These are phyloP conservation scores for Campoletis sonorensis DNA, from an alignment of 1,140 invertebrate genomes.

Conservation along the genomic window DNA sequence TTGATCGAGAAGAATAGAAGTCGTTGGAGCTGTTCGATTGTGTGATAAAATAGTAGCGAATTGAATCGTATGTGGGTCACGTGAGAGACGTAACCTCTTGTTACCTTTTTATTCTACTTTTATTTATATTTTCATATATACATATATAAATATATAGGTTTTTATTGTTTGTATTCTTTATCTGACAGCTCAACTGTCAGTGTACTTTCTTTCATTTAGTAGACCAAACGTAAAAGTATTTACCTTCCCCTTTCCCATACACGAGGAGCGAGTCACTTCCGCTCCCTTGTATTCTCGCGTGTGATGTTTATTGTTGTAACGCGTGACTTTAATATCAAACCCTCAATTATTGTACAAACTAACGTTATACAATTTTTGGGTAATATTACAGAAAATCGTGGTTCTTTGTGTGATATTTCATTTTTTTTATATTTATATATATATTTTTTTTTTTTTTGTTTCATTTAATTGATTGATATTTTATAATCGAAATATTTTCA, in stretches of 20 bases:
- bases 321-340: slow-evolving; percentile 55
- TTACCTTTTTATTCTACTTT: slow-evolving; percentile 13
- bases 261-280: slow-evolving; percentile 50
- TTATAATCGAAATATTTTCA: no score
- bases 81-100: background rate
- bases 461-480: background rate
- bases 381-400: background rate
- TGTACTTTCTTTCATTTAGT: background rate
- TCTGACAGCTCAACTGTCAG: background rate
- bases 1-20: slow-evolving; percentile 9
- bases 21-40: slow-evolving; percentile 17
- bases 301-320: background rate
- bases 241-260: slow-evolving; percentile 50
- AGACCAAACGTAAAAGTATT: background rate
- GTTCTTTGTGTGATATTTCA: background rate
- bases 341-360: background rate
- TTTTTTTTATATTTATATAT: background rate
- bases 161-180: background rate
- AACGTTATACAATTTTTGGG: background rate
- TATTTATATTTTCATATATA: background rate
- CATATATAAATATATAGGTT: background rate
- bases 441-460: no score
- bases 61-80: slow-evolving; percentile 54
- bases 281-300: background rate
- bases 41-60: slow-evolving; percentile 32